Evolutionary conservation across 2,797 vertebrate species (phyloP).

Genomic region (Rhincodon typus): DNA sequence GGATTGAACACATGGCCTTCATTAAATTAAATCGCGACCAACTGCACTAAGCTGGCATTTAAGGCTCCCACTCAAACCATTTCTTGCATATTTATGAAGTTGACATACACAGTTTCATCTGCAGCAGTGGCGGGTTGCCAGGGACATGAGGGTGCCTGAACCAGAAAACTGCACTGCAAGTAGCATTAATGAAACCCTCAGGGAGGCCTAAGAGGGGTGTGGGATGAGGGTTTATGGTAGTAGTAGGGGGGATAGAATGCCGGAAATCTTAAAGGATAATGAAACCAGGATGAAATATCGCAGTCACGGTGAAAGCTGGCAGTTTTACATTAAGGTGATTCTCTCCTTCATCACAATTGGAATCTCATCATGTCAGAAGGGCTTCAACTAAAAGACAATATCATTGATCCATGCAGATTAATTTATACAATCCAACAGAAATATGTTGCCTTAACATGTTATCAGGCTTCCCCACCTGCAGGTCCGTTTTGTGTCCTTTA

Average conservation of each 20-base stretch:
- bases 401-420: conserved; percentile 22
- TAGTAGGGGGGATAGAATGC: not conserved
- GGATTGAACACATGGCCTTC: not conserved
- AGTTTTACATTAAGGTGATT: not conserved
- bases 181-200: not conserved
- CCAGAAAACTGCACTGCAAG: not conserved
- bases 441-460: not conserved
- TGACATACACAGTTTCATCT: not conserved
- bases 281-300: not conserved
- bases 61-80: not conserved
- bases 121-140: not conserved
- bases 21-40: not conserved
- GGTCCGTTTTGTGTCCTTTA: conserved; percentile 62
- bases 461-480: conserved; percentile 66
- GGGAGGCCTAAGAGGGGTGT: not conserved
- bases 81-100: not conserved
- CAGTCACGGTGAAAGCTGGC: not conserved
- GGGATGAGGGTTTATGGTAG: too few species aligned
- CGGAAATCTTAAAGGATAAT: not conserved
- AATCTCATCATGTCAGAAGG: not conserved
- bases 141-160: not conserved
- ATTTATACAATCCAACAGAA: not conserved
- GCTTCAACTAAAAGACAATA: not conserved
- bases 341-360: not conserved
- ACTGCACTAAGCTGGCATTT: not conserved